Evolutionary conservation across 53 echinoderm and acorn worm species (phyloP).

Genomic region (Pentamera pediparva): DNA sequence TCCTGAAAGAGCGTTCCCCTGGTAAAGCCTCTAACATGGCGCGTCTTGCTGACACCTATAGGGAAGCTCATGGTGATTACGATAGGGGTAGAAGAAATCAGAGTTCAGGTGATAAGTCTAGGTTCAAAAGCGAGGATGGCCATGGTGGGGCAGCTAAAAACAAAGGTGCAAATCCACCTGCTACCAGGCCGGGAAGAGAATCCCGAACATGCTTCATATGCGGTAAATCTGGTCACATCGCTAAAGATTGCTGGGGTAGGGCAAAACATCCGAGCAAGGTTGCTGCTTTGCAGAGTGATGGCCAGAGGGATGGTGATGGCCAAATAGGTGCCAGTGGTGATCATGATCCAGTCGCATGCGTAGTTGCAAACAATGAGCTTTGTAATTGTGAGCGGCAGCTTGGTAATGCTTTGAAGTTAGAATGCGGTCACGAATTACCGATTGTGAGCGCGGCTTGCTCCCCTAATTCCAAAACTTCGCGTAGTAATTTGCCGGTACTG

Average conservation of each 20-base stretch:
- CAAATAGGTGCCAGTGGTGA: background rate
- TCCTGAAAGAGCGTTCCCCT: conserved; percentile 26
- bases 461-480: background rate
- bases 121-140: background rate
- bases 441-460: conserved; percentile 30
- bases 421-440: conserved; percentile 31
- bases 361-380: background rate
- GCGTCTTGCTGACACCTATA: conserved; percentile 14
- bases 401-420: conserved; percentile 9
- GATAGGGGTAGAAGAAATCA: conserved; percentile 1
- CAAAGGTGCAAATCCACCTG: background rate
- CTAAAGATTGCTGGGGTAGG: conserved; percentile 6
- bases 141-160: background rate
- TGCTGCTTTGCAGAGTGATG: background rate
- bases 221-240: conserved; percentile 26
- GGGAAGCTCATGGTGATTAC: conserved; percentile 14
- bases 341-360: background rate
- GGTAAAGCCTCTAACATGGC: background rate
- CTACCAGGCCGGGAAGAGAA: background rate
- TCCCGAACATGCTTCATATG: conserved; percentile 28
- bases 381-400: conserved; percentile 12
- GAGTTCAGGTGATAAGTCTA: background rate
- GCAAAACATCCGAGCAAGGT: background rate
- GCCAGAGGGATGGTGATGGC: background rate
- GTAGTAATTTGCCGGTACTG: conserved; percentile 40